phyloP scores from a whole-genome alignment of 2,797 vertebrate genomes.

The Sebastes baramenuke region DNA sequence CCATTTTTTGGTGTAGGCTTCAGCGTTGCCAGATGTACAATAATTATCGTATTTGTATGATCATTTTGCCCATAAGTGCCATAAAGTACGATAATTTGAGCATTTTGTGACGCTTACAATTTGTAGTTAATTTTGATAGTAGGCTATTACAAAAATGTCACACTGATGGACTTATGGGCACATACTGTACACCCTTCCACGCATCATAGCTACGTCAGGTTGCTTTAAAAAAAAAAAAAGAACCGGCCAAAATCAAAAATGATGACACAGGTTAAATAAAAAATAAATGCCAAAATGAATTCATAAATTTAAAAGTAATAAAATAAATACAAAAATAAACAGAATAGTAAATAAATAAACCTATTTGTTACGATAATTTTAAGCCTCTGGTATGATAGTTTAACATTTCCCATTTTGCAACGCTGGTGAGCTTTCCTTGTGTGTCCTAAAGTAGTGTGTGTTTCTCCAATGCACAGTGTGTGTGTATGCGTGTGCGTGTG shows the following conservation, averaged over 20 bases:
- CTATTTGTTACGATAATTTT: background rate
- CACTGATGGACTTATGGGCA: no score
- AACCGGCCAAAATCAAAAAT: no score
- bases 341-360: no score
- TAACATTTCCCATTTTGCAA: background rate
- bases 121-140: background rate
- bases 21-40: no score
- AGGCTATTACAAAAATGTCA: background rate
- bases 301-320: no score
- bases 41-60: no score
- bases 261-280: no score
- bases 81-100: background rate
- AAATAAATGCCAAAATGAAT: no score
- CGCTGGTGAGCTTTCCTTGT: background rate
- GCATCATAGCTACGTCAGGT: no score
- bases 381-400: background rate
- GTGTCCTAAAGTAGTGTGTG: constrained; percentile 11
- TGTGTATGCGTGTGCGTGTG: background rate
- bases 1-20: constrained; percentile 31
- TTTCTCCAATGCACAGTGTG: background rate
- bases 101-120: background rate
- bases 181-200: no score
- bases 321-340: no score
- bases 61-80: background rate
- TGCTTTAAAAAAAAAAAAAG: no score